A percentile compares a stretch with the other conserved stretches of the same genome.
Conservation (phyloP, 2,113 vertebrate species). For the Ivindomyrus marchei region DNA sequence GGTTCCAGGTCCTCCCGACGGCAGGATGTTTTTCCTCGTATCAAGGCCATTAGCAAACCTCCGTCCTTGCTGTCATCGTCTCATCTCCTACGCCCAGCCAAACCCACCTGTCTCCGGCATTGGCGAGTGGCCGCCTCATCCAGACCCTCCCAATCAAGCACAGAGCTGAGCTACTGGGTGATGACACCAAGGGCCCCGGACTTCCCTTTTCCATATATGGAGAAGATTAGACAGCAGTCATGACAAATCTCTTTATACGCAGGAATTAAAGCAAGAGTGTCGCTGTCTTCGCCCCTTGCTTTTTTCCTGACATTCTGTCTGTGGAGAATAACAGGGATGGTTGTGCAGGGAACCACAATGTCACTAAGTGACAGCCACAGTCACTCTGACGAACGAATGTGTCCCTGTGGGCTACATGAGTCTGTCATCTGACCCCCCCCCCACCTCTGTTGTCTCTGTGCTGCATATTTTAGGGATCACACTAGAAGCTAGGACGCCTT, state of each 20-base stretch:
- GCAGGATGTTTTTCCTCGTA: neutral
- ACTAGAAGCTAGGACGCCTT: neutral
- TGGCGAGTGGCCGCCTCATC: neutral
- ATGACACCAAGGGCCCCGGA: neutral
- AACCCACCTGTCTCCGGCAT: neutral
- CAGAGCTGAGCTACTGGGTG: neutral
- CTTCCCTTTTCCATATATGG: neutral
- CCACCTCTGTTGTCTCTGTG: neutral
- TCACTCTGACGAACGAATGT: neutral
- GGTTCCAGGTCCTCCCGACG: neutral
- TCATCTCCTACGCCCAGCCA: neutral
- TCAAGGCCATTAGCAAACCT: neutral
- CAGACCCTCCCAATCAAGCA: neutral
- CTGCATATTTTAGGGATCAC: neutral
- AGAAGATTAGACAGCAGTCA: neutral
- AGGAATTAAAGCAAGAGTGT: neutral
- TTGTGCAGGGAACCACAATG: neutral
- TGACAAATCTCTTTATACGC: neutral
- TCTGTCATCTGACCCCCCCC: neutral
- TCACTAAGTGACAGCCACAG: neutral
- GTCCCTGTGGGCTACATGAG: neutral
- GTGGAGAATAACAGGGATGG: neutral
- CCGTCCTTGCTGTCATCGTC: neutral
- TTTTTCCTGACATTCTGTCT: neutral
- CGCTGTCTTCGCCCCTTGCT: neutral